phyloP scores from a whole-genome alignment of 2,888 invertebrate genomes.

The Hartigia nigra region DNA sequence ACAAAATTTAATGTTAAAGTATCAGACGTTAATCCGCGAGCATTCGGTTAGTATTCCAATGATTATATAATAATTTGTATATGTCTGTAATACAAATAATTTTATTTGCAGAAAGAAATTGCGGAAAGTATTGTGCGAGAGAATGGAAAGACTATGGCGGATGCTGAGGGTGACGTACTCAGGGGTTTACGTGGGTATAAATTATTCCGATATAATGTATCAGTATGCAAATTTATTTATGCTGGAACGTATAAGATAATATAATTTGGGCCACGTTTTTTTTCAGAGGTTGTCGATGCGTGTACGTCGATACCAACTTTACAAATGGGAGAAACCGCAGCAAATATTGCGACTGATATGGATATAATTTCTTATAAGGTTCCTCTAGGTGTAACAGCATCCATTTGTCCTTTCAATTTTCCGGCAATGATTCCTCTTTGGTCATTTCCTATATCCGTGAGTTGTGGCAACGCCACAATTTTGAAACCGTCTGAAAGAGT shows the following conservation, averaged over 20 bases:
- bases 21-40: conserved; percentile 63
- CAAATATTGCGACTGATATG: conserved; percentile 92
- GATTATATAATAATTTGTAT: background rate
- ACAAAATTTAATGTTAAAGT: conserved; percentile 92
- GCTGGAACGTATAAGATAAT: background rate
- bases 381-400: conserved; percentile 93
- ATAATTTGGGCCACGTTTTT: background rate
- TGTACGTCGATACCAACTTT: conserved; percentile 93
- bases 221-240: background rate
- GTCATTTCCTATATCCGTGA: conserved; percentile 88
- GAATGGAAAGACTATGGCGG: conserved; percentile 96
- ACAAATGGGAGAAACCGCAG: conserved; percentile 92
- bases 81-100: conserved; percentile 5
- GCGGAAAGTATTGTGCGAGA: conserved; percentile 94
- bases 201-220: background rate
- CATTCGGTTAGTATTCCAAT: conserved; percentile 57
- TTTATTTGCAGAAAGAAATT: conserved; percentile 74
- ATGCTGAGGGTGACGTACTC: conserved; percentile 98
- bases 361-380: conserved; percentile 92
- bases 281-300: conserved; percentile 94
- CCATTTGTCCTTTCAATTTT: conserved; percentile 98
- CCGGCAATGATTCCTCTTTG: conserved; percentile 99
- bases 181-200: conserved; percentile 91
- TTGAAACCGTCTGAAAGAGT: conserved; percentile 98
- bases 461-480: conserved; percentile 95